Base-by-base conservation (phyloP, 2,888 invertebrate species). In the Eudasyphora cyanicolor region DNA sequence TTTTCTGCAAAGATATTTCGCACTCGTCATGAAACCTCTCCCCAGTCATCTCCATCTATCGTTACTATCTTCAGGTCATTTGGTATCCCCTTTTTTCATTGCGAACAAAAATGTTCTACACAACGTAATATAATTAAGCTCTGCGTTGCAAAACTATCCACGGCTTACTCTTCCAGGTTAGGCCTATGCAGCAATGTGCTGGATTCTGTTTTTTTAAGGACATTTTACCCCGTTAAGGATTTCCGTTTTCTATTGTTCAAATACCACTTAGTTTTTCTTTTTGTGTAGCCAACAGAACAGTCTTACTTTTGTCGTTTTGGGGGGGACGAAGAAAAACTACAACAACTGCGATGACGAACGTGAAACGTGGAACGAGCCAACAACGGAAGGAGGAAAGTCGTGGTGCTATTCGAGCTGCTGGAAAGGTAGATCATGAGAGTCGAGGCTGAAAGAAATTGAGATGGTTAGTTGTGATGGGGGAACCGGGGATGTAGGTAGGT, bases 171-270 rank as follows among this genome's bases (percentile, higher is more conserved):
- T n/a, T n/a, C n/a, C 60, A 14, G 42, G 38, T 67, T 67, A 14
- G 45, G n/a, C 14, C 14, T 38, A 12, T 5, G 45, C 45, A 14
- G 32, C 17, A 17, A 19, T 17, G 17, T 8, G 49, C 5, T 5
- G 17, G 49, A 1, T 49, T 17, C 19, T 7, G 29, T 6, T 14
- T 29, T 29, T 60, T 60, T 60, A 14, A 57, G 57, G 57, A 57
- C 57, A 57, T 57, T 67, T 67, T 24, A 29, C 60, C 19, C 62
- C 67, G 14, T 21, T 42, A 14, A 67, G 67, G 42, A 67, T 67
- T 42, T 67, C 67, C 67, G 24, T 67, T 42, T 42, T 42, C 67
- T 24, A 17, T 67, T 67, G 67, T 67, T 67, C 24, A 42, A 67
- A 38, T 67, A 42, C 67, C 67, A 67, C 67, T 64, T 67, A 42